These are phyloP conservation scores for Poeciliopsis retropinna DNA, from an alignment of 2,113 vertebrate species.

Conservation along the genomic window DNA sequence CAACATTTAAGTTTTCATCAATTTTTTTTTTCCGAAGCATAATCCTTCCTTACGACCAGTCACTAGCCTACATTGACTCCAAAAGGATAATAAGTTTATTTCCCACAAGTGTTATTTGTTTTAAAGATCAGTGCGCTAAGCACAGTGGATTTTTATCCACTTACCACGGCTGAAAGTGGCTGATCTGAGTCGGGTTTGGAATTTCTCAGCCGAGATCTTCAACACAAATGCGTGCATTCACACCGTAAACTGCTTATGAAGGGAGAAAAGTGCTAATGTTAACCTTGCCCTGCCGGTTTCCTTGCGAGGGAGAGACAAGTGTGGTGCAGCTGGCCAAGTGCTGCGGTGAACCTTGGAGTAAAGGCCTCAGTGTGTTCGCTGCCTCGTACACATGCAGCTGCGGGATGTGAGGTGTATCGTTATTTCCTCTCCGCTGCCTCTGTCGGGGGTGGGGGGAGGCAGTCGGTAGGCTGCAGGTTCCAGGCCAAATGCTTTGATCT, in stretches of 20 bases:
- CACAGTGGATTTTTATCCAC: conserved; percentile 7
- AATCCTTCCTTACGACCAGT: background rate
- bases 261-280: conserved; percentile 62
- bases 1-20: background rate
- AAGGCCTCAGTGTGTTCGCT: conserved; percentile 57
- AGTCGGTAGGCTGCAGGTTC: conserved; percentile 64
- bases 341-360: conserved; percentile 60
- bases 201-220: conserved; percentile 33
- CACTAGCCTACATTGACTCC: background rate
- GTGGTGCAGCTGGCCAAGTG: conserved; percentile 56
- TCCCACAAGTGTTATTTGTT: conserved; percentile 1
- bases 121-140: background rate
- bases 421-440: conserved; percentile 56
- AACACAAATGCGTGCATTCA: conserved; percentile 54
- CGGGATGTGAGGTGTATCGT: conserved; percentile 65
- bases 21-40: background rate
- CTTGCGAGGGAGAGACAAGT: conserved; percentile 59
- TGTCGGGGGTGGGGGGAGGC: conserved; percentile 44
- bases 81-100: background rate
- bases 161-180: conserved; percentile 24
- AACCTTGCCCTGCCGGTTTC: conserved; percentile 49
- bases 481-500: conserved; percentile 54
- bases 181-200: conserved; percentile 12
- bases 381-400: conserved; percentile 56
- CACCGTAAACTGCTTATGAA: conserved; percentile 51